Conservation (phyloP, 37 sponge, comb jelly and placozoan species). For the Spongilla lacustris region DNA sequence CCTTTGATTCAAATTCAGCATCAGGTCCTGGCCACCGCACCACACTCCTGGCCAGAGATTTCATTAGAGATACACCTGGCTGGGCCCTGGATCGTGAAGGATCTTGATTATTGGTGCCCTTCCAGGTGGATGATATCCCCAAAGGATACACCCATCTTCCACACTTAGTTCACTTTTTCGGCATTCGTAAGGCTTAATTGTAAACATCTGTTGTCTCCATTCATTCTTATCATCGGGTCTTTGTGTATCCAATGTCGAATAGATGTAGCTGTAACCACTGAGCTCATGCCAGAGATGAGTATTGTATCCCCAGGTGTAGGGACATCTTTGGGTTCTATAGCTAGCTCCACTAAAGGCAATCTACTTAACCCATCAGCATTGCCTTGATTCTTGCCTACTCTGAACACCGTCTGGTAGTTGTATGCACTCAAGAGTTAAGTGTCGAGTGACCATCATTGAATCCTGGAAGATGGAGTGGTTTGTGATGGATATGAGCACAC, state of each 20-base stretch:
- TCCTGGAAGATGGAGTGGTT: too few species aligned
- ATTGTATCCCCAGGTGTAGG: slow-evolving; percentile 26
- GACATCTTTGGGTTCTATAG: neutral
- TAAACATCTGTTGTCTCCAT: neutral
- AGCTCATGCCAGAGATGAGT: neutral
- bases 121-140: neutral
- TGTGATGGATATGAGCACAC: too few species aligned
- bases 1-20: too few species aligned
- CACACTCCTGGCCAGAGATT: too few species aligned
- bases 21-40: too few species aligned
- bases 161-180: neutral
- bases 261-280: neutral
- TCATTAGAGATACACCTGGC: too few species aligned
- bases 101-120: neutral
- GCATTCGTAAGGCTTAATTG: neutral
- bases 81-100: too few species aligned
- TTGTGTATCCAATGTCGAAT: slow-evolving; percentile 2
- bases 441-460: too few species aligned
- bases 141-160: slow-evolving; percentile 6
- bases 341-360: neutral
- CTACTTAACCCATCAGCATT: slow-evolving; percentile 32
- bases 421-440: slow-evolving; percentile 53
- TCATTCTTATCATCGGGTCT: slow-evolving; percentile 5
- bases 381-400: slow-evolving; percentile 2
- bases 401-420: slow-evolving; percentile 25